Conservation (phyloP, 2,113 vertebrate genomes). For the Vidua macroura region DNA sequence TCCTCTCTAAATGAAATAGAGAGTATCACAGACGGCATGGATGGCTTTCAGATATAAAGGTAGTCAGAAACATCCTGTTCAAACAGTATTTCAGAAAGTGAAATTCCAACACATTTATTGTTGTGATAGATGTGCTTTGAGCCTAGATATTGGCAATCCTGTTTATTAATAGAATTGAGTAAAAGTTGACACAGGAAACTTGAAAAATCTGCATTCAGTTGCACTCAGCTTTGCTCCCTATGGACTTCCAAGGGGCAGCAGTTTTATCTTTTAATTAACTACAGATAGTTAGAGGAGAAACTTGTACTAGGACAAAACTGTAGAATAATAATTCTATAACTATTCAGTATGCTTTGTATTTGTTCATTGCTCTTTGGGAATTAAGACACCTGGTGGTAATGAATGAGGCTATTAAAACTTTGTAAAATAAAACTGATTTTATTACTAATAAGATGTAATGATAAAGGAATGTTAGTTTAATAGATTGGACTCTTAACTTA, state of each 20-base stretch:
- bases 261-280: neutral
- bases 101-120: neutral
- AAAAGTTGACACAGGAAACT: neutral
- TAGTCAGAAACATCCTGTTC: neutral
- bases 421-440: constrained; percentile 5
- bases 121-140: neutral
- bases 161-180: neutral
- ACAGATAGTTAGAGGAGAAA: neutral
- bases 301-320: neutral
- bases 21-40: neutral
- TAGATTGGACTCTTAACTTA: neutral
- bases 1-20: neutral
- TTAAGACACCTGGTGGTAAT: neutral
- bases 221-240: neutral
- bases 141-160: neutral
- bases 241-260: neutral
- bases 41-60: neutral
- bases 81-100: neutral
- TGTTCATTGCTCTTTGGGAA: neutral
- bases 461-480: neutral
- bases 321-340: neutral
- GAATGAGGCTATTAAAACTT: constrained; percentile 3
- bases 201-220: neutral
- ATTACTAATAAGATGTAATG: neutral
- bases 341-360: neutral